Conservation (phyloP, 1,140 invertebrate species). For the Drosophila prosaltans region DNA sequence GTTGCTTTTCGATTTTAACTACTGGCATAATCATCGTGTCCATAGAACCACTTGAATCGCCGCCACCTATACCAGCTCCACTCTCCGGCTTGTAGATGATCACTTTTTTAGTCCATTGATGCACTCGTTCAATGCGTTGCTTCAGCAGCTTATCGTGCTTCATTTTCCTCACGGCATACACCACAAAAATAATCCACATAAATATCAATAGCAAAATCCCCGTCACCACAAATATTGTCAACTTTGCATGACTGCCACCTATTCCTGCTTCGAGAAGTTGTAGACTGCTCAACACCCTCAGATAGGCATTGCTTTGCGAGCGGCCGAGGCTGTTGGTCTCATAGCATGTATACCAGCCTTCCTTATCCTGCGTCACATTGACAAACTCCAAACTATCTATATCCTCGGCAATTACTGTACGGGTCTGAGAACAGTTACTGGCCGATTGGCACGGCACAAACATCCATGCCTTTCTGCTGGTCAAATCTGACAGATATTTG, state of each 20-base stretch:
- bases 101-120: slow-evolving; percentile 94
- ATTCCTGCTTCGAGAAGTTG: slow-evolving; percentile 38
- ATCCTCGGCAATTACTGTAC: slow-evolving; percentile 44
- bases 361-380: slow-evolving; percentile 93
- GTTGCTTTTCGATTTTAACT: slow-evolving; percentile 94
- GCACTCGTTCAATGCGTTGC: slow-evolving; percentile 90
- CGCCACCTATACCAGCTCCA: slow-evolving; percentile 63
- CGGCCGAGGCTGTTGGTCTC: slow-evolving; percentile 93
- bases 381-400: slow-evolving; percentile 88
- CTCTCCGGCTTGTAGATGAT: slow-evolving; percentile 91
- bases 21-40: slow-evolving; percentile 90
- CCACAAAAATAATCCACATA: slow-evolving; percentile 71
- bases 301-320: slow-evolving; percentile 91
- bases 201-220: slow-evolving; percentile 47
- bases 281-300: slow-evolving; percentile 89
- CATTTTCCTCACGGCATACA: slow-evolving; percentile 85
- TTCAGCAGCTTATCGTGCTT: slow-evolving; percentile 87
- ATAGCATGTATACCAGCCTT: slow-evolving; percentile 97
- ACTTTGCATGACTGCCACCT: slow-evolving; percentile 23
- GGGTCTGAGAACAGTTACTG: slow-evolving; percentile 48
- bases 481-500: slow-evolving; percentile 72
- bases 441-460: slow-evolving; percentile 56
- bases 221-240: slow-evolving; percentile 32
- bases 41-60: slow-evolving; percentile 83
- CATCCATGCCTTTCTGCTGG: slow-evolving; percentile 68